Evolutionary conservation across 1,140 invertebrate genomes (phyloP).

Genomic region (Mylabris phalerata): DNA sequence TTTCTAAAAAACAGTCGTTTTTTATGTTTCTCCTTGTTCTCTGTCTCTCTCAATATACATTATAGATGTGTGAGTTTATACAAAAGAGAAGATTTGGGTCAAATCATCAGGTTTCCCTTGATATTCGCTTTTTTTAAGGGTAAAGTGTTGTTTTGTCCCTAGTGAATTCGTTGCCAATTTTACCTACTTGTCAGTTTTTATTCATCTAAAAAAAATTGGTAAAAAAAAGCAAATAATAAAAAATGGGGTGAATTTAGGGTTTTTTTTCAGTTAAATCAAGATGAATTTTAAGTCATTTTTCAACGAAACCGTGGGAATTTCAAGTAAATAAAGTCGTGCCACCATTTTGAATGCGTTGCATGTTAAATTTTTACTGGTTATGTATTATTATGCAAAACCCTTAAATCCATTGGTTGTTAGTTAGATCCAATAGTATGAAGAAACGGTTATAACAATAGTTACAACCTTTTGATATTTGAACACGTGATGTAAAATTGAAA

Average conservation of each 20-base stretch:
- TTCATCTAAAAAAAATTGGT: conserved; percentile 4
- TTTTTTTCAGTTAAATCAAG: not conserved
- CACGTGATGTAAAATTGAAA: conserved; percentile 20
- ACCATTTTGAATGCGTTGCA: no score
- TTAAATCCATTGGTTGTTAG: conserved; percentile 18
- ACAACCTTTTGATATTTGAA: conserved; percentile 17
- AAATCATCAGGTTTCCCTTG: conserved; percentile 23
- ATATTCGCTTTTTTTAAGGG: conserved; percentile 26
- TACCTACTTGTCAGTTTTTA: conserved; percentile 30
- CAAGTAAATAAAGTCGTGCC: no score
- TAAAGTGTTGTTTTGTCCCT: conserved; percentile 32
- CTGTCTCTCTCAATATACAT: no score
- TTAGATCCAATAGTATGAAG: conserved; percentile 21
- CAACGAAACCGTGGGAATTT: no score
- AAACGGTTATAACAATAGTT: conserved; percentile 21
- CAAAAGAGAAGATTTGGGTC: conserved; percentile 26
- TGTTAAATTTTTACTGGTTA: no score
- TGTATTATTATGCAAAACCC: conserved; percentile 23
- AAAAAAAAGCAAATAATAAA: conserved; percentile 6
- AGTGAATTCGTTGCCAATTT: conserved; percentile 22
- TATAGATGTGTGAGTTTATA: conserved; percentile 2
- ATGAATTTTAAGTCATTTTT: not conserved
- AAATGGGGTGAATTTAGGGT: conserved; percentile 30
- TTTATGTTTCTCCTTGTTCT: conserved; percentile 1
- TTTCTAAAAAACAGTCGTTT: conserved; percentile 23